These are phyloP conservation scores for Drosophila nigritarsus DNA, from an alignment of 2,888 invertebrate genomes.

Conservation along the genomic window DNA sequence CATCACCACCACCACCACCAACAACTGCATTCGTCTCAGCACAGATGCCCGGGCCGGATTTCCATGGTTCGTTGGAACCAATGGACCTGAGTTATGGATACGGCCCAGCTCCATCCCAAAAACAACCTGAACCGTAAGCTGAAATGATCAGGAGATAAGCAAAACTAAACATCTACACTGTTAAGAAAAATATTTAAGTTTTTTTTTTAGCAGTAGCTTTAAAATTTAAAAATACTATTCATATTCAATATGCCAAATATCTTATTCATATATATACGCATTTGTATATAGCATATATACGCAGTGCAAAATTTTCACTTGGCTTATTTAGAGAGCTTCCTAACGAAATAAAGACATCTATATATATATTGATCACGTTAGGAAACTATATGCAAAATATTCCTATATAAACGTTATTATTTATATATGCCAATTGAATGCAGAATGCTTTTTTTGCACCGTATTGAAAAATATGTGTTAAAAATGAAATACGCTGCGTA, in stretches of 20 bases:
- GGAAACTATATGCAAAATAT: not conserved
- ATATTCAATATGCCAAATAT: not conserved
- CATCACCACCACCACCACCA: not conserved
- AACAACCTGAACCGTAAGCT: conserved; percentile 55
- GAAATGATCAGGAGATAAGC: conserved; percentile 46
- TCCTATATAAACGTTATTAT: not conserved
- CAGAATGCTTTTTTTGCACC: not conserved
- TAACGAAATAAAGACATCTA: not conserved
- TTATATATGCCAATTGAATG: too few species aligned
- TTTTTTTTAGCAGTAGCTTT: not conserved
- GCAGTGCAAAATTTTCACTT: not conserved
- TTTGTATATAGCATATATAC: not conserved
- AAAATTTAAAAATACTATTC: not conserved
- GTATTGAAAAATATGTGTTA: not conserved
- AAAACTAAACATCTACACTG: conserved; percentile 7
- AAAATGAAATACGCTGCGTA: not conserved
- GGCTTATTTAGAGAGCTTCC: not conserved
- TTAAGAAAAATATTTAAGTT: not conserved
- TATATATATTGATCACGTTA: not conserved
- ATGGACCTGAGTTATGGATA: conserved; percentile 1
- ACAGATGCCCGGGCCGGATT: conserved; percentile 3
- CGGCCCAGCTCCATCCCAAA: not conserved
- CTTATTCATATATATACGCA: too few species aligned
- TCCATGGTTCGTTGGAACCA: not conserved
- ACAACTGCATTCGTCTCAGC: not conserved